Base-by-base conservation (phyloP, 2,113 vertebrate genomes). In the Nothocercus julius region DNA sequence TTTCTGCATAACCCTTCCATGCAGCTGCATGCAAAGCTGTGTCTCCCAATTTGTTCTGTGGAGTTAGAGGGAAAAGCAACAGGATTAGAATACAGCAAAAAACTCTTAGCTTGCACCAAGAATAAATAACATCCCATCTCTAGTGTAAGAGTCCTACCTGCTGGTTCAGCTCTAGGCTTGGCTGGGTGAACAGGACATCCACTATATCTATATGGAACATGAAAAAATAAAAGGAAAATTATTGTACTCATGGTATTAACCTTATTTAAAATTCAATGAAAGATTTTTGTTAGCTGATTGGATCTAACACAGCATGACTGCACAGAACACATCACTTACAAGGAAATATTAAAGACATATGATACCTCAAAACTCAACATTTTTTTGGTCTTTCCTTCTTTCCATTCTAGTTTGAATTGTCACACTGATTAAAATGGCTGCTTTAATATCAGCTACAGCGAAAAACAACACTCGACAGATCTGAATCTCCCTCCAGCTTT, bases 1-100 rank as follows among this genome's bases (percentile, higher is more conserved):
- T 99, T 96, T 99, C 99, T 89, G 99, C 98, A 92, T 99, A 99
- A 86, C 99, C 99, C 82, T 99, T 99, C 99, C 99, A 99, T 78
- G 99, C 98, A 85, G 99, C 99, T 91, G 99, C 99, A 40, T 99
- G 99, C 95, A 99, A 97, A 94, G 98, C 94, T 16, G 99, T 99
- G 97, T 99, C 99, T 85, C 99, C 99, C 78, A 99, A 97, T 98
- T 99, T 99, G 98, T 99, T 99, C 99, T 99, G 95, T 68, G 74
- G 80, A 96, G 88, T 95, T 68, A 97, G 88, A 95, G 93, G 86
- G 88, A 85, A 96, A 96, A 94, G 77, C 6, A 91, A 72, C 78
- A 96, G 82, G 79, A 94, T 93, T 75, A 94, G 97, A 96, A 94
- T 2, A 87, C 59, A 92, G 68, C 28, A 94, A 91, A 84, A 89